Evolutionary conservation across 2,113 vertebrate genomes (phyloP), one percentile per base, ranked within the genome.

Genomic region (Theropithecus gelada): DNA sequence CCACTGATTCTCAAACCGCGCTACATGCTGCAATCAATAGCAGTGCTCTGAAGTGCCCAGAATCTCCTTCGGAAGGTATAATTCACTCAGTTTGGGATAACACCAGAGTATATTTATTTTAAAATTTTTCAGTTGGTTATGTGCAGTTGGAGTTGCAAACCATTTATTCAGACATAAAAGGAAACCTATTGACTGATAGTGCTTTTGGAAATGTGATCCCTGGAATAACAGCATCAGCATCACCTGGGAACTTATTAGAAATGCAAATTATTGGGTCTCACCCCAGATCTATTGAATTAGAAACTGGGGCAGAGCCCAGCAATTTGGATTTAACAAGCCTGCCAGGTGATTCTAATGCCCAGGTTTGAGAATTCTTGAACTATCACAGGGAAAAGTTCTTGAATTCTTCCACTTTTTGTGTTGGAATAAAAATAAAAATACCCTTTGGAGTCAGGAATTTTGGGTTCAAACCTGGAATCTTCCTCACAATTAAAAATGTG

Each of bases 1-100:
- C 16, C 43, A n/a, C 45, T 45, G 40, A 20, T 40, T 27, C 22
- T 64, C 18, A 22, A 20, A 22, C 3, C 0, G 0, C 3, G 18
- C 17, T 59, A 40, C 22, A 40, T 11, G 0, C n/a, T 22, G 30
- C 23, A 52, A 13, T 64, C 52, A 30, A 16, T 23, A 55, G 40
- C 35, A 72, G 5, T 10, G 12, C 23, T 35, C 0, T 8, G n/a
- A 35, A 25, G 25, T n/a, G 30, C n/a, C 22, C 35, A 45, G 70
- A 45, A 35, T 80, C 13, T 0, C 45, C 55, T 55, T 66, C 18
- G 48, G 48, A 83, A 20, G 72, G 38, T 2, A 11, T 4, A 23
- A 32, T 52, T 30, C 22, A n/a, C 20, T n/a, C 17, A 10, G n/a
- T 76, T 45, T 35, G 61, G 61, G 25, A 18, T 13, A 40, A 40